Base-by-base conservation (phyloP, 1,140 invertebrate genomes). In the Heliconius eleuchia region DNA sequence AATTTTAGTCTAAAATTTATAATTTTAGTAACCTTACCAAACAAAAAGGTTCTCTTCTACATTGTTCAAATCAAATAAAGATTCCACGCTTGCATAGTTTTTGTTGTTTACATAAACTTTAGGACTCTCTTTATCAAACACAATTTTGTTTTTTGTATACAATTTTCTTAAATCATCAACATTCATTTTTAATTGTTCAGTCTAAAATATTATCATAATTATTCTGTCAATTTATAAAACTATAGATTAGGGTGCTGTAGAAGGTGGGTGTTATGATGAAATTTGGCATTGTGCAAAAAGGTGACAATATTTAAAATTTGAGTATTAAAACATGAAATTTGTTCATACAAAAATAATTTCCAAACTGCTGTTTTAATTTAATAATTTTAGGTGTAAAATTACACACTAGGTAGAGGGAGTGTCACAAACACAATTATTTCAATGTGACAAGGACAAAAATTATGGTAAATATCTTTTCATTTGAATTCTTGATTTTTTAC, bases 41-140 rank as follows among this genome's bases (percentile, higher is more conserved):
- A 90, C 80, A 80, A 88, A 91, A 16, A 88, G 81, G 42, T 85
- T 89, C 13, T 86, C 84, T 23, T 87, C 85, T 73, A 81, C 77
- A 73, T 81, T 42, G 73, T 75, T 37, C 73, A 80, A 52, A 66
- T 84, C 46, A 84, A 94, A 91, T 74, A 92, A 74, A 74, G 87
- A 85, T 74, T 86, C 73, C 77, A 87, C 87, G 78, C 78, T 78
- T 80, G 77, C 42, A 83, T 88, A 84, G 78, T 91, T 87, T 83
- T 92, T 89, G 75, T 95, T 95, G 82, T 95, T 95, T 27, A 95
- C 95, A 78, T 91, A 88, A 80, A 96, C 87, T 85, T 94, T 95
- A 80, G 87, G 85, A 71, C 95, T 93, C 89, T 96, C 95, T 79
- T 89, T 89, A 81, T 96, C 89, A 91, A 96, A 95, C 76, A 95